Percentiles rank a stretch among this genome's conserved stretches.
These are phyloP conservation scores for Ochropleura leucogaster DNA, from an alignment of 2,888 invertebrate species.

Conservation along the genomic window DNA sequence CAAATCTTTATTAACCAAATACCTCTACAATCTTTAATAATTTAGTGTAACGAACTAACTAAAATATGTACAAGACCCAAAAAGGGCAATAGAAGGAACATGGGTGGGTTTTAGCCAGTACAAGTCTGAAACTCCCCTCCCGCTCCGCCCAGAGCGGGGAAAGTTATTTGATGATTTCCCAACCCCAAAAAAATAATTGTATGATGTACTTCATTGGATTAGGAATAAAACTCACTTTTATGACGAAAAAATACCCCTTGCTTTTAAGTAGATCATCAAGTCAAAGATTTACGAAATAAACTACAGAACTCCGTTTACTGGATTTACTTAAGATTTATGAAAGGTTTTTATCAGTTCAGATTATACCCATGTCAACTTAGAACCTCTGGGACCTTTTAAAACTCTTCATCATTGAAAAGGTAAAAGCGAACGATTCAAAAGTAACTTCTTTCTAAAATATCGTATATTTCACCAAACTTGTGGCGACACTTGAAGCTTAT, in stretches of 20 bases:
- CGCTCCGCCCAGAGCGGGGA: no score
- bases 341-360: conserved; percentile 17
- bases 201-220: background rate
- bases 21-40: no score
- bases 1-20: no score
- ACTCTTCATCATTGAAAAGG: conserved; percentile 17
- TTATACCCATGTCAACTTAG: background rate
- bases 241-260: background rate
- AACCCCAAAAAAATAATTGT: no score
- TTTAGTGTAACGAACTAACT: no score
- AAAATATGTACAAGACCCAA: no score
- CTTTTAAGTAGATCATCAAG: background rate
- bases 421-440: conserved; percentile 36
- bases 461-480: conserved; percentile 26
- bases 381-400: conserved; percentile 3
- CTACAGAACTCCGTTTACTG: background rate
- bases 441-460: conserved; percentile 3
- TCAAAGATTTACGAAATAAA: background rate
- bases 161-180: no score
- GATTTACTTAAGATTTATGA: background rate
- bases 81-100: no score
- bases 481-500: conserved; percentile 30
- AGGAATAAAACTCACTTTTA: background rate
- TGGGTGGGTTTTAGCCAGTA: no score
- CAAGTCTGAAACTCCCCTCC: no score